A percentile compares a stretch with the other conserved stretches of the same genome.
Conservation (phyloP, 64 coral and sea anemone genomes). For the Montipora capricornis region DNA sequence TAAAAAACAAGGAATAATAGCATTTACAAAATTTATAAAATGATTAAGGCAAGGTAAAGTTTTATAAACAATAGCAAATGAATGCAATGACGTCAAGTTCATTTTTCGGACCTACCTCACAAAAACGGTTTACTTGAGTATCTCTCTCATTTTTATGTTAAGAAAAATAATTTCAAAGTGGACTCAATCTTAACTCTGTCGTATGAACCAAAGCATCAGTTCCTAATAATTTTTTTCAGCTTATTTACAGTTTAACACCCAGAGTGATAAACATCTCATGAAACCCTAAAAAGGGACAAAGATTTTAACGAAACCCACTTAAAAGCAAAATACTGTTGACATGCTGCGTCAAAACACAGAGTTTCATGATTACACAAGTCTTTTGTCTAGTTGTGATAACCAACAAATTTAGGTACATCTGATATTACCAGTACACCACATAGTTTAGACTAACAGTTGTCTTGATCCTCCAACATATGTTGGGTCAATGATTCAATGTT, state of each 20-base stretch:
- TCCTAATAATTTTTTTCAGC: background rate
- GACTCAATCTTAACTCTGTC: too few species aligned
- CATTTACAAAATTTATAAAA: slow-evolving; percentile 35
- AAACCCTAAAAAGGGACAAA: background rate
- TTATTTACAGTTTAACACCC: background rate
- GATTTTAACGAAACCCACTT: background rate
- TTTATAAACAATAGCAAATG: too few species aligned
- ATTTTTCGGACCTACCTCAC: too few species aligned
- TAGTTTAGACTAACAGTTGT: slow-evolving; percentile 12
- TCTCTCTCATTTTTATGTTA: background rate
- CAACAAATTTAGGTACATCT: background rate
- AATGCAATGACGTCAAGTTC: too few species aligned
- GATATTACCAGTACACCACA: background rate
- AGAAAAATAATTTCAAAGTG: too few species aligned
- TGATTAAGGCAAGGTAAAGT: background rate
- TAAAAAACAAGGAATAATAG: slow-evolving; percentile 29
- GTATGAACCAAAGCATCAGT: background rate
- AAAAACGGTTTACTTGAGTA: too few species aligned
- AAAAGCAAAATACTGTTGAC: slow-evolving; percentile 20
- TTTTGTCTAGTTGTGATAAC: background rate
- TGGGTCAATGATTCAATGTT: slow-evolving; percentile 69
- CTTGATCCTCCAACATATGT: slow-evolving; percentile 58
- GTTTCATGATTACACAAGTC: background rate
- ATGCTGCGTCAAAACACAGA: background rate
- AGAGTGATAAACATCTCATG: background rate